phyloP scores from a whole-genome alignment of 2,888 invertebrate genomes.

The Agrochola lota region DNA sequence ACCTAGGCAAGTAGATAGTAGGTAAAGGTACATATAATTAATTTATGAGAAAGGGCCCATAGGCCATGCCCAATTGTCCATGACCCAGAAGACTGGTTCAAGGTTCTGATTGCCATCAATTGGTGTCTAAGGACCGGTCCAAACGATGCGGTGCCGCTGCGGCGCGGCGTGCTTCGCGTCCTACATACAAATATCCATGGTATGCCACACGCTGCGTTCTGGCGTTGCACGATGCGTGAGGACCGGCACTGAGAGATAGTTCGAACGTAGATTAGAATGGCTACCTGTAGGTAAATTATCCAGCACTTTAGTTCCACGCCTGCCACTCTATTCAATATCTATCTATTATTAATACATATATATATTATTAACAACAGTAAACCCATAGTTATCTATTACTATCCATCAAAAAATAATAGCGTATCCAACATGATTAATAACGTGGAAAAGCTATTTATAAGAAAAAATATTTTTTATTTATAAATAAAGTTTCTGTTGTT shows the following conservation, averaged over 20 bases:
- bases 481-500: slow-evolving; percentile 11
- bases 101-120: background rate
- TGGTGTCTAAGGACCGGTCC: background rate
- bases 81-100: background rate
- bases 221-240: no score
- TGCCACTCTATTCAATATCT: background rate
- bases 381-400: background rate
- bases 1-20: background rate
- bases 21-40: background rate
- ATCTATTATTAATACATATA: background rate
- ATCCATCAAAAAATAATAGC: background rate
- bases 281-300: background rate
- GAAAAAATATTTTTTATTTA: background rate
- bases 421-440: background rate
- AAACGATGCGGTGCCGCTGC: no score
- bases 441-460: background rate
- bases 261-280: background rate
- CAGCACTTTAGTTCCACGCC: background rate
- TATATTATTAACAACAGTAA: background rate
- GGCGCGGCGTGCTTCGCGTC: no score
- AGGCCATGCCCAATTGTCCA: background rate
- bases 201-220: no score
- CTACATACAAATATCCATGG: no score
- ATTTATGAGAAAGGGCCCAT: background rate
- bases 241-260: background rate